phyloP scores from a whole-genome alignment of 2,113 vertebrate species.

The Tragelaphus buxtoni region DNA sequence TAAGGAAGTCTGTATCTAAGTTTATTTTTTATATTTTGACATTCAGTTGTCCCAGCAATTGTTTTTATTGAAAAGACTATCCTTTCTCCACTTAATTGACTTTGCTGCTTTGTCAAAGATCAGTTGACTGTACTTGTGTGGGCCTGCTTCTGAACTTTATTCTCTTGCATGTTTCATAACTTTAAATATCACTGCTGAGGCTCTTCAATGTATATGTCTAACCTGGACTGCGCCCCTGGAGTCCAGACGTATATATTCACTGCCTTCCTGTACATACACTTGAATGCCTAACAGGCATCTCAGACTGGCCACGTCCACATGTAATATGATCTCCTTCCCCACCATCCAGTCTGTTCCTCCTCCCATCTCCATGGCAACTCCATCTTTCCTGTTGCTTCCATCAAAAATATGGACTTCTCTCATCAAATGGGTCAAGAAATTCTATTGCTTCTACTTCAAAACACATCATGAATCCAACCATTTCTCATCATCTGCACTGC shows the following conservation, averaged over 20 bases:
- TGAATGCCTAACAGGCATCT: not conserved
- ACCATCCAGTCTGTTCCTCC: not conserved
- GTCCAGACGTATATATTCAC: not conserved
- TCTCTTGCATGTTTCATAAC: not conserved
- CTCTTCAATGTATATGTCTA: not conserved
- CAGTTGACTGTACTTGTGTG: not conserved
- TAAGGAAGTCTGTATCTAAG: not conserved
- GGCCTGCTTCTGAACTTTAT: not conserved
- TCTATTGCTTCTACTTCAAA: not conserved
- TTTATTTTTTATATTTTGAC: not conserved
- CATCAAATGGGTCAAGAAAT: not conserved
- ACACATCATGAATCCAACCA: not conserved
- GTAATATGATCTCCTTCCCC: not conserved
- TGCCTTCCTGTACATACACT: not conserved
- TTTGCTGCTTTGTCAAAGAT: not conserved
- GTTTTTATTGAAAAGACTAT: not conserved
- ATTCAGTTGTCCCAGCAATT: not conserved
- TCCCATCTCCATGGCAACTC: not conserved
- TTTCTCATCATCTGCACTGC: not conserved
- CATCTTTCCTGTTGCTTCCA: not conserved
- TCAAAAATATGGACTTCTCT: not conserved
- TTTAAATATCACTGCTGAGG: not conserved
- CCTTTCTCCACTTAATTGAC: not conserved
- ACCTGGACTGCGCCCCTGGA: not conserved
- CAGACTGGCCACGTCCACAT: not conserved